A percentile compares a stretch with the other conserved stretches of the same genome.
phyloP scores from a whole-genome alignment of 2,888 invertebrate species.

The Atherix ibis region DNA sequence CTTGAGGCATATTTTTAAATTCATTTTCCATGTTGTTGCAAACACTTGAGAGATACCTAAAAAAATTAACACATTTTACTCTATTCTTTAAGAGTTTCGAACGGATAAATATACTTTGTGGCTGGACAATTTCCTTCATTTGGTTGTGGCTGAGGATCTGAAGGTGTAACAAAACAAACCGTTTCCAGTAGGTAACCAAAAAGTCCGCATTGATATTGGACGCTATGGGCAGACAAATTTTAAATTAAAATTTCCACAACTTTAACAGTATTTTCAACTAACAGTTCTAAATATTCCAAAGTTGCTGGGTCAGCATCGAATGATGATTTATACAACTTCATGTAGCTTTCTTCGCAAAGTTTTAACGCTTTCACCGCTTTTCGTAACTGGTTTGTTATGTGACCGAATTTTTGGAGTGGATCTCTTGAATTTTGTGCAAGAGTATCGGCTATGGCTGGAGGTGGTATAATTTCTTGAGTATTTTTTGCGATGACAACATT shows the following conservation, averaged over 20 bases:
- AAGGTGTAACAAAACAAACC: slow-evolving; percentile 29
- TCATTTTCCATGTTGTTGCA: slow-evolving; percentile 27
- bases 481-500: slow-evolving; percentile 32
- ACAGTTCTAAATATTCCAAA: slow-evolving; percentile 54
- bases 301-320: slow-evolving; percentile 75
- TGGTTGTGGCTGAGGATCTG: slow-evolving; percentile 26
- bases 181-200: slow-evolving; percentile 30
- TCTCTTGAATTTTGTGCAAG: slow-evolving; percentile 64
- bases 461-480: slow-evolving; percentile 66
- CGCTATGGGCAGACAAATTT: slow-evolving; percentile 10
- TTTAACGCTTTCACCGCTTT: slow-evolving; percentile 58
- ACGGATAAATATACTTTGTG: no score
- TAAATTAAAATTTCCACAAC: not conserved
- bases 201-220: slow-evolving; percentile 27
- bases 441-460: slow-evolving; percentile 78
- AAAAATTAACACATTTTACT: slow-evolving; percentile 4
- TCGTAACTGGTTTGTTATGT: slow-evolving; percentile 61
- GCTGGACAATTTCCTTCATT: slow-evolving; percentile 29
- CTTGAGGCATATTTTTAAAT: slow-evolving; percentile 24
- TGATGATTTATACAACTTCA: slow-evolving; percentile 62
- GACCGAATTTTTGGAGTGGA: slow-evolving; percentile 61
- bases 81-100: no score
- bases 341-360: slow-evolving; percentile 54
- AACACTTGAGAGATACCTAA: slow-evolving; percentile 18
- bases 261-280: slow-evolving; percentile 15